Percentiles rank a stretch among this genome's conserved stretches.
phyloP scores from a whole-genome alignment of 2,888 invertebrate genomes.

The Auanema freiburgensis region DNA sequence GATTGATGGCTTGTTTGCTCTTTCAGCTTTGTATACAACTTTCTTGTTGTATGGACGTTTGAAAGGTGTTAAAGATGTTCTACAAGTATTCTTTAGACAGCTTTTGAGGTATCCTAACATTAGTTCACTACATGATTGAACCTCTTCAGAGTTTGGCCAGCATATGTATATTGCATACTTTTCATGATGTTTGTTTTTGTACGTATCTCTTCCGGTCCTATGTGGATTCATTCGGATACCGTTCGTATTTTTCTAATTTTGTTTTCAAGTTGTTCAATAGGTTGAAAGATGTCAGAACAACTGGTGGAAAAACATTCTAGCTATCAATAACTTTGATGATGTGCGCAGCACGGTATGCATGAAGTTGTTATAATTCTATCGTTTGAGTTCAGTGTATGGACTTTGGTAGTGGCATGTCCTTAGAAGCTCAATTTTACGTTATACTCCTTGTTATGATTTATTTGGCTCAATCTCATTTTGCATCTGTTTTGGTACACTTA shows the following conservation, averaged over 20 bases:
- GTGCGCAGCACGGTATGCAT: conserved; percentile 49
- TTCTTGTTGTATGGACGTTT: conserved; percentile 40
- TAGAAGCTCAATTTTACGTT: conserved; percentile 59
- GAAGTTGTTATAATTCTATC: not conserved
- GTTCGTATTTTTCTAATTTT: not conserved
- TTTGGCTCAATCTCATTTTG: conserved; percentile 24
- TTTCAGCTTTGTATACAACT: conserved; percentile 52
- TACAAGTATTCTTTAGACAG: conserved; percentile 26
- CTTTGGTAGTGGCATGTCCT: conserved; percentile 55
- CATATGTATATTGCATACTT: conserved; percentile 51
- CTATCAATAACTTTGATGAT: conserved; percentile 62
- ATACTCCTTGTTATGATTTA: conserved; percentile 43
- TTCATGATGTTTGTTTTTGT: conserved; percentile 52
- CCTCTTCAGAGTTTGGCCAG: conserved; percentile 53
- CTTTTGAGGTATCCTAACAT: conserved; percentile 24
- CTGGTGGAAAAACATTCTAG: conserved; percentile 63
- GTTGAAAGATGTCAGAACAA: conserved; percentile 48
- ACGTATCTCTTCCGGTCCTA: conserved; percentile 58
- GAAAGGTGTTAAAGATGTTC: conserved; percentile 8
- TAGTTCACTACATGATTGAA: not conserved
- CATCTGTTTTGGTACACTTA: conserved; percentile 23
- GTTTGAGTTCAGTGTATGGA: conserved; percentile 52
- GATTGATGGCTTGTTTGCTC: conserved; percentile 53
- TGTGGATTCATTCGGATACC: conserved; percentile 61
- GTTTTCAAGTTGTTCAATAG: conserved; percentile 71